A percentile compares a stretch with the other conserved stretches of the same genome.
Conservation (phyloP, 2,888 invertebrate species). For the Gryllus longicercus region DNA sequence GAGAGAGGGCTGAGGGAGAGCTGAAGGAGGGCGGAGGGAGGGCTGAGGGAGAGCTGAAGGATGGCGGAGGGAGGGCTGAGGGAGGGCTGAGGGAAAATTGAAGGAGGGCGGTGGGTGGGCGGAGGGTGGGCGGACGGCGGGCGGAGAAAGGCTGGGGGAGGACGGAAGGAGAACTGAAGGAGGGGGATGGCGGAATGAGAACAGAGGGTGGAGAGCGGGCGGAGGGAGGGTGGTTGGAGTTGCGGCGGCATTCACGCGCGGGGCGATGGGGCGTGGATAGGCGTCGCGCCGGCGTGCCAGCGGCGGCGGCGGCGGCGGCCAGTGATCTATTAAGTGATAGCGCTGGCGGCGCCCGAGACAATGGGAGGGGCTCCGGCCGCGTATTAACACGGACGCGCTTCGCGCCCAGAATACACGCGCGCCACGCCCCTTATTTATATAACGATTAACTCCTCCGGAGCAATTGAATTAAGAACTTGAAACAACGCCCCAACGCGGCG, state of each 20-base stretch:
- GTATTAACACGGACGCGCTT: background rate
- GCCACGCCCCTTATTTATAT: conserved; percentile 17
- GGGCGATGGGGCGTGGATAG: background rate
- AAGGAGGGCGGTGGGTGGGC: too few species aligned
- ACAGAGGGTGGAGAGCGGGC: background rate
- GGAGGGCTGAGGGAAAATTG: rapidly evolving
- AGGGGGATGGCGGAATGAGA: background rate
- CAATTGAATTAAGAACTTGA: conserved; percentile 17
- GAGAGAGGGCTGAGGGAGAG: too few species aligned
- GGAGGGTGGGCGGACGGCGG: too few species aligned
- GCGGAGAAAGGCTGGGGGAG: too few species aligned
- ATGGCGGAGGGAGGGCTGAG: too few species aligned
- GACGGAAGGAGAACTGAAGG: too few species aligned
- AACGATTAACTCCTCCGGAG: conserved; percentile 17
- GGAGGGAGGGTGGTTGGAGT: background rate
- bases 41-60: too few species aligned
- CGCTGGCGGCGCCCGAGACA: background rate
- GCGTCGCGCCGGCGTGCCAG: background rate
- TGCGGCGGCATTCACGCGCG: background rate
- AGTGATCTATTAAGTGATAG: conserved; percentile 17
- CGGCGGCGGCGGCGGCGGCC: background rate
- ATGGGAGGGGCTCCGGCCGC: background rate
- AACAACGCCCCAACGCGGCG: background rate
- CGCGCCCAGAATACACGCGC: background rate
- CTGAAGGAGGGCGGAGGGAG: too few species aligned